Base-by-base conservation (phyloP, 2,113 vertebrate genomes). In the Mola mola region DNA sequence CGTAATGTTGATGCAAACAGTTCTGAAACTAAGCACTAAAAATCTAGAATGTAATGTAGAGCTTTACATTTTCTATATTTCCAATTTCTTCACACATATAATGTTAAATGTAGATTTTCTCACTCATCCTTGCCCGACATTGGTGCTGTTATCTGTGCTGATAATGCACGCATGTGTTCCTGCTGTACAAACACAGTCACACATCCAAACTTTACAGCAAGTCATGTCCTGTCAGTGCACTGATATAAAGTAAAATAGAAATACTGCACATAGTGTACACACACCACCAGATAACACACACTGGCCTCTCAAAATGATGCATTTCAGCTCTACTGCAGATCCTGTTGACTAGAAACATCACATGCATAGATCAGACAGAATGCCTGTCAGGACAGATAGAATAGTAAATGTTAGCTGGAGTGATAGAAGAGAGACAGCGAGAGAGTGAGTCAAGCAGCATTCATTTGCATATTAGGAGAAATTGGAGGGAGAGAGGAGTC, bases 391-490 rank as follows among this genome's bases (percentile, higher is more conserved):
- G 21, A 47, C 52, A 71, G 31, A 73, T 15, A 52, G 57, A 83
- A 64, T 31, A 47, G 57, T 57, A 63, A 47, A 71, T 79, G 72
- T 70, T 63, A 78, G 43, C 13, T 10, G 49, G 24, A 61, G 50
- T 20, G 43, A 60, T 53, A 33, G 15, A 15, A 33, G 44, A 62
- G 65, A 56, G 65, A 55, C 49, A 46, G 49, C n/a, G 53, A 19
- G 37, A 56, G 51, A 22, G 31, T 25, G 46, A 63, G 56, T 74
- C 65, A 52, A 56, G 52, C 21, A 5, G 5, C 36, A 15, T 58
- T 49, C 44, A 34, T 41, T 72, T 43, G 57, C 31, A 65, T 24
- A 61, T 40, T 28, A 37, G 33, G 53, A 50, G 41, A 31, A 5
- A 17, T 9, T 2, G 9, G 31, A 55, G 24, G 5, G 47, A 29